A percentile compares a stretch with the other conserved stretches of the same genome.
phyloP scores from a whole-genome alignment of 2,888 invertebrate genomes.

The Rhaphigaster nebulosa region DNA sequence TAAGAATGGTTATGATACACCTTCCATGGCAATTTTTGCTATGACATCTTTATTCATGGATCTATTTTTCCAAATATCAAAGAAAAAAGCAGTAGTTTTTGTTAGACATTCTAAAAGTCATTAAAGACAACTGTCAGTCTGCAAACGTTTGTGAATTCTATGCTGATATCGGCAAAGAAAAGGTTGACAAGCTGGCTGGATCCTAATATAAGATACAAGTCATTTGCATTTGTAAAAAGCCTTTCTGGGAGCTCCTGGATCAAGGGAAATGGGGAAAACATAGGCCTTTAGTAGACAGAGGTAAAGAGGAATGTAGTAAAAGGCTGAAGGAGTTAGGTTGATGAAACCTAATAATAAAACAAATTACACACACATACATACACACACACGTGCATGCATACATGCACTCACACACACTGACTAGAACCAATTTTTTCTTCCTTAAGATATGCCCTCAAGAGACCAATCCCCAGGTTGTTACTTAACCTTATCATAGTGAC shows the following conservation, averaged over 20 bases:
- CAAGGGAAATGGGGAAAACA: not conserved
- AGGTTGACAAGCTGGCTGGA: not conserved
- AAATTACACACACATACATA: too few species aligned
- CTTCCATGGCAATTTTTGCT: not conserved
- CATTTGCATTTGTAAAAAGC: not conserved
- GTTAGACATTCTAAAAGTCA: not conserved
- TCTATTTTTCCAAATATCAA: not conserved
- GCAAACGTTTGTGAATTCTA: too few species aligned
- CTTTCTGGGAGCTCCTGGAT: not conserved
- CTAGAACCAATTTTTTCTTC: too few species aligned
- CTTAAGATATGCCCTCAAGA: too few species aligned
- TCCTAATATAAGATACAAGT: not conserved
- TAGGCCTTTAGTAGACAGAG: not conserved
- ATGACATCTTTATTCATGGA: not conserved
- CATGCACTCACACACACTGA: too few species aligned
- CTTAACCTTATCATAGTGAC: too few species aligned
- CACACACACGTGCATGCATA: too few species aligned
- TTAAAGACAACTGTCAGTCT: not conserved
- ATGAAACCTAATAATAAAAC: not conserved
- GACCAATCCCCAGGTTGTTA: too few species aligned
- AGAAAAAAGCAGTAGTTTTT: not conserved
- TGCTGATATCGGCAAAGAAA: not conserved
- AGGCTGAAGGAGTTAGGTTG: not conserved
- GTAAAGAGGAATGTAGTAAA: not conserved
- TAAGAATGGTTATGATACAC: not conserved